phyloP scores from a whole-genome alignment of 2,888 invertebrate species.

The Zhuqinia jingwanae region DNA sequence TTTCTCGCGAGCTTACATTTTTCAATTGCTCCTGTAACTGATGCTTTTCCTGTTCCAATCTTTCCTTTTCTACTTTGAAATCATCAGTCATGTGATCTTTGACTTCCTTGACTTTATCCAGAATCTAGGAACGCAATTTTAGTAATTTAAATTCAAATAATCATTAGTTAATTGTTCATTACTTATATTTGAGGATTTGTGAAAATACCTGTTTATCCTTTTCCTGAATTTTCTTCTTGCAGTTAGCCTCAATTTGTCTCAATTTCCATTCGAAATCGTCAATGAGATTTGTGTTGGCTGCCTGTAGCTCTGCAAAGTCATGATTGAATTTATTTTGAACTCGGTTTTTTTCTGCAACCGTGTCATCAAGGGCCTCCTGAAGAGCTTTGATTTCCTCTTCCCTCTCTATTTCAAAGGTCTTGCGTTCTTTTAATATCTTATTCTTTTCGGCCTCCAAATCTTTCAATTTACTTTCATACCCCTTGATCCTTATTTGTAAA shows the following conservation, averaged over 20 bases:
- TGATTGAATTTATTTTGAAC: constrained; percentile 84
- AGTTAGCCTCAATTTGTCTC: constrained; percentile 87
- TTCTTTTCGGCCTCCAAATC: constrained; percentile 72
- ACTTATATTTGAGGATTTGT: no score
- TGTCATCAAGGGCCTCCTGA: constrained; percentile 84
- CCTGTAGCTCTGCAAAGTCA: constrained; percentile 87
- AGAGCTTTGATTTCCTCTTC: constrained; percentile 83
- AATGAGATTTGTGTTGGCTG: constrained; percentile 85
- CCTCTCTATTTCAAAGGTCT: constrained; percentile 80
- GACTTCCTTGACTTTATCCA: constrained; percentile 78
- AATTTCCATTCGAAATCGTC: constrained; percentile 93
- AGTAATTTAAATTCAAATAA: neutral
- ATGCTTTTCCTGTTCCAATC: constrained; percentile 78
- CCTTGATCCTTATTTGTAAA: constrained; percentile 82
- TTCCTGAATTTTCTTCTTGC: constrained; percentile 85
- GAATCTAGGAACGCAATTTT: constrained; percentile 67
- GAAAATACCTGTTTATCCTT: constrained; percentile 79
- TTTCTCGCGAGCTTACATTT: constrained; percentile 77
- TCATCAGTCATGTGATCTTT: constrained; percentile 78
- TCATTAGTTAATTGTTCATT: neutral
- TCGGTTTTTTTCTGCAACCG: constrained; percentile 84
- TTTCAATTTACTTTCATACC: constrained; percentile 82
- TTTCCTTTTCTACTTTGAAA: constrained; percentile 76
- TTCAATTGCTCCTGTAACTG: constrained; percentile 79
- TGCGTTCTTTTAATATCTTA: constrained; percentile 80